Percentiles rank a stretch among this genome's conserved stretches.
Evolutionary conservation across 37 sponge, comb jelly and placozoan species (phyloP).

Genomic region (Cladorhizidae sp.): DNA sequence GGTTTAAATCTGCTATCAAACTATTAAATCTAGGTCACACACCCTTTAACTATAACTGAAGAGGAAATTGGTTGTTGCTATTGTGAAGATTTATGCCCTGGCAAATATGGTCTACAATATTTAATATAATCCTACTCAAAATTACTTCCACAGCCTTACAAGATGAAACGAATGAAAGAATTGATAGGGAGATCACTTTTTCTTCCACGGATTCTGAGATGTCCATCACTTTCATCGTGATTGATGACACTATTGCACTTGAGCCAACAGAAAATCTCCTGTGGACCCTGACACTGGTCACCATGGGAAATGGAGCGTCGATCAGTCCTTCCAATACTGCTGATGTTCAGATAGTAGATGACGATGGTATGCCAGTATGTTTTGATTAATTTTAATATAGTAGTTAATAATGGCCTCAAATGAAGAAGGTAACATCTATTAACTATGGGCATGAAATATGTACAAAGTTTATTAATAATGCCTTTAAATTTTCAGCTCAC

Average conservation of each 20-base stretch:
- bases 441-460: background rate
- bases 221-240: background rate
- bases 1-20: too few species aligned
- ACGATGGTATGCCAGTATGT: conserved; percentile 24
- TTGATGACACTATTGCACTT: conserved; percentile 24
- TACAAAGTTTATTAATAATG: background rate
- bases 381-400: background rate
- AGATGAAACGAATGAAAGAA: background rate
- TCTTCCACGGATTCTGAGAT: background rate
- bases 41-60: too few species aligned
- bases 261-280: conserved; percentile 8
- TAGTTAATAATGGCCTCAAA: too few species aligned
- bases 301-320: background rate
- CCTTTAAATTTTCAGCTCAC: too few species aligned
- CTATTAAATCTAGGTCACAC: too few species aligned
- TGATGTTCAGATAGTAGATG: conserved; percentile 6
- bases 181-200: conserved; percentile 11
- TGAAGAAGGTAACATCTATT: background rate
- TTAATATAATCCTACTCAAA: too few species aligned
- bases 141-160: conserved; percentile 16
- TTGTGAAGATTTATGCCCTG: too few species aligned
- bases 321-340: background rate
- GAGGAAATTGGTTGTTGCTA: too few species aligned
- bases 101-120: too few species aligned
- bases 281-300: background rate